Evolutionary conservation across 2,888 invertebrate species (phyloP).

Genomic region (Tiliacea citrago): DNA sequence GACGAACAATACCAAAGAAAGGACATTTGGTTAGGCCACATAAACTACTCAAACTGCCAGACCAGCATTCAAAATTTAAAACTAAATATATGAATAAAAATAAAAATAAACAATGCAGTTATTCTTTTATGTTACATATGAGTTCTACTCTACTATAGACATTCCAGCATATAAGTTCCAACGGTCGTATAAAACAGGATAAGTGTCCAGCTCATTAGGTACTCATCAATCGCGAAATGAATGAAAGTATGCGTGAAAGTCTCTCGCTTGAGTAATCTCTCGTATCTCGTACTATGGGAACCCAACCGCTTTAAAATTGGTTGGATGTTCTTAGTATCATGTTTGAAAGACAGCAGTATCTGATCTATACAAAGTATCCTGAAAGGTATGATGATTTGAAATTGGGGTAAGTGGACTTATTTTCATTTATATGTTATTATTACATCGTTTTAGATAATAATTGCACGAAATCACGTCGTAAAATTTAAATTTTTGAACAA

Average conservation of each 20-base stretch:
- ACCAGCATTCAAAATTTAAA: no score
- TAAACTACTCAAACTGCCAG: no score
- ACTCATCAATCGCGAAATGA: conserved; percentile 43
- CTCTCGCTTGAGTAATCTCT: conserved; percentile 34
- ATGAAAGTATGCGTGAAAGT: conserved; percentile 55
- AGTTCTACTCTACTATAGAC: not conserved
- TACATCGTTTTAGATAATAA: no score
- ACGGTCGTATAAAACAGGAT: conserved; percentile 23
- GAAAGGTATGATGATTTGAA: no score
- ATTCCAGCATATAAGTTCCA: conserved; percentile 8
- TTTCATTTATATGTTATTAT: no score
- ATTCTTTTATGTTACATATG: not conserved
- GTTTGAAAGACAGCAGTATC: conserved; percentile 11
- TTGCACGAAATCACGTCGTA: no score
- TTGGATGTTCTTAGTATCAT: conserved; percentile 8
- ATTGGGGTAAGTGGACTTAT: no score
- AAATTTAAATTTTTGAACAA: no score
- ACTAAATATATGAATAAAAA: no score
- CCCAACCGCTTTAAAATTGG: conserved; percentile 13
- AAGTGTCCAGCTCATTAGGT: conserved; percentile 44
- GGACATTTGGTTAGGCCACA: no score
- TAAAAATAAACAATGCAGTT: no score
- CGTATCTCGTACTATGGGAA: conserved; percentile 8
- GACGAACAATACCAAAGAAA: no score
- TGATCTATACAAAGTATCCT: not conserved